A percentile compares a stretch with the other conserved stretches of the same genome.
Evolutionary conservation across 2,888 invertebrate species (phyloP).

Genomic region (Andrena dorsata): DNA sequence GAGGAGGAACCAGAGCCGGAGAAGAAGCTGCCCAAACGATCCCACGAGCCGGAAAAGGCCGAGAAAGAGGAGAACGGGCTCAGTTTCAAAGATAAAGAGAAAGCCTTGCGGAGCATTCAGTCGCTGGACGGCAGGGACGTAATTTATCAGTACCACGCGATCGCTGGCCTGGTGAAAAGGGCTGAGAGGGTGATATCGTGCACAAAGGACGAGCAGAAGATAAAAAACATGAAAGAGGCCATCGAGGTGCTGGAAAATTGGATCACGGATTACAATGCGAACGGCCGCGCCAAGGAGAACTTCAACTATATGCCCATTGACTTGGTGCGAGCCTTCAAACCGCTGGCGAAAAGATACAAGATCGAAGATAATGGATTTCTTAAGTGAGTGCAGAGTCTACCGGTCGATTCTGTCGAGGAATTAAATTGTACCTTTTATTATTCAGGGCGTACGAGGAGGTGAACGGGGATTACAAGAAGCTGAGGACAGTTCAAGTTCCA

Average conservation of each 20-base stretch:
- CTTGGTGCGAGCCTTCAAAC: conserved; percentile 86
- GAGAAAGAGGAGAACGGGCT: conserved; percentile 86
- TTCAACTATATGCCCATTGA: conserved; percentile 89
- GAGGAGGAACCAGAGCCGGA: conserved; percentile 59
- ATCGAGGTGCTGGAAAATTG: conserved; percentile 90
- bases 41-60: conserved; percentile 82
- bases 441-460: conserved; percentile 88
- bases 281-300: conserved; percentile 89
- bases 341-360: conserved; percentile 86
- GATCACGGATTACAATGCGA: conserved; percentile 90
- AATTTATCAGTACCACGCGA: conserved; percentile 91
- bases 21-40: conserved; percentile 75
- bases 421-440: not conserved
- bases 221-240: conserved; percentile 91
- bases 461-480: conserved; percentile 90
- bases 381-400: conserved; percentile 61
- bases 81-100: conserved; percentile 92
- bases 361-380: conserved; percentile 84
- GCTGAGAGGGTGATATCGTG: conserved; percentile 90
- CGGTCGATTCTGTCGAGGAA: not conserved
- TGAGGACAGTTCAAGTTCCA: conserved; percentile 88
- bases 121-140: conserved; percentile 91
- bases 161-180: conserved; percentile 90
- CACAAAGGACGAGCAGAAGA: conserved; percentile 91
- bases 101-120: conserved; percentile 89